Base-by-base conservation (phyloP, 2,888 invertebrate genomes). In the Drosophila neotestacea region DNA sequence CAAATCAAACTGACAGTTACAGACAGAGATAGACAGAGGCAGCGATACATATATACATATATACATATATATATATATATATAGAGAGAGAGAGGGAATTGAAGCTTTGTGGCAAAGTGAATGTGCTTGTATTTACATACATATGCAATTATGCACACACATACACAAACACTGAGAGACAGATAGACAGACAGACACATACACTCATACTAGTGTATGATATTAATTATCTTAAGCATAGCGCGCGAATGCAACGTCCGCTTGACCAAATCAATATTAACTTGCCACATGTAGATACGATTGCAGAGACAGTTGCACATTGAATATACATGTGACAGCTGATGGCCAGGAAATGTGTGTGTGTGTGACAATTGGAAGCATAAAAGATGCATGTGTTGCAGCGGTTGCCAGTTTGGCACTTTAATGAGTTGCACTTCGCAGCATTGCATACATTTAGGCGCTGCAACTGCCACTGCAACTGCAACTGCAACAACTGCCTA, bases 231-330 rank as follows among this genome's bases (percentile, higher is more conserved):
- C 80, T 77, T 80, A 73, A 77, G 80, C 77, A 70, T 50, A 74
- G 70, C 74, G 74, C 77, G 70, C 75, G 61, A 76, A 65, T 71
- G 76, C 81, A 75, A 75, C 65, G 62, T 58, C 54, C 70, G 78
- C 86, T 81, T 89, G 81, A 74, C 81, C 85, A 89, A 85, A 85
- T 89, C 85, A 85, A 85, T 85, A 85, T 84, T 89, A 81, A 81
- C 85, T 78, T 74, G 75, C 73, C 61, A 46, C 71, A 70, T 46
- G 46, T 44, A 46, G 60, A 39, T 54, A 46, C 74, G 59, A 48
- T 52, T 75, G 70, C 46, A 51, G 65, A 60, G 58, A 67, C 68
- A 65, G 64, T 64, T 41, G 54, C 61, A 46, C 48, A 55, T 60
- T 54, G 58, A 50, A 51, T 55, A 55, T 60, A 63, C 63, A 56